Evolutionary conservation across 2,113 vertebrate genomes (phyloP).

Genomic region (Elgaria multicarinata): DNA sequence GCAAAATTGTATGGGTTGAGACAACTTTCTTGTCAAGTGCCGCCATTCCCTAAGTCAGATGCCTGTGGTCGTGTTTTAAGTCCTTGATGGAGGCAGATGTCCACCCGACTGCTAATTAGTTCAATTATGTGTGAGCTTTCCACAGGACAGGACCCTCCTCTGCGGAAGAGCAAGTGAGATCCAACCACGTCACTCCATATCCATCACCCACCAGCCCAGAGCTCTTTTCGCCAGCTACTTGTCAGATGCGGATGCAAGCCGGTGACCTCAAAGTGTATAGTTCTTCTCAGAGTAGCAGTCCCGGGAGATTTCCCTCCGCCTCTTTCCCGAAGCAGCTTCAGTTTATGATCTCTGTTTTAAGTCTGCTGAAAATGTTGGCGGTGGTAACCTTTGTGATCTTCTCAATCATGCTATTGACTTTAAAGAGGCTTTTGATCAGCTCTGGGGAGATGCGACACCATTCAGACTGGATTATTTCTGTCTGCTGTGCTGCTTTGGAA

Average conservation of each 20-base stretch:
- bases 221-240: background rate
- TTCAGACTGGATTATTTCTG: background rate
- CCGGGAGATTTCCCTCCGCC: background rate
- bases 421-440: background rate
- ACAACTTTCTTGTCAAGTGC: background rate
- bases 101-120: background rate
- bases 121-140: background rate
- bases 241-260: accelerated
- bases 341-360: background rate
- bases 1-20: background rate
- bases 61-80: background rate
- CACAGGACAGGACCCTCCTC: too few relatives aligned
- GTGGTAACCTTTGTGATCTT: background rate
- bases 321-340: background rate
- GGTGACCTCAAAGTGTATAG: background rate
- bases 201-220: accelerated
- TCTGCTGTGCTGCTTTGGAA: background rate
- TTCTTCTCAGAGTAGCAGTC: background rate
- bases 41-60: accelerated
- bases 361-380: background rate
- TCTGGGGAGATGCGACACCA: background rate
- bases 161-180: background rate
- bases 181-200: accelerated
- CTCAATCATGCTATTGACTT: slow-evolving; percentile 16
- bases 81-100: background rate